A percentile compares a stretch with the other conserved stretches of the same genome.
Conservation (phyloP, 2,797 vertebrate species). For the Myiotriccus ornatus region DNA sequence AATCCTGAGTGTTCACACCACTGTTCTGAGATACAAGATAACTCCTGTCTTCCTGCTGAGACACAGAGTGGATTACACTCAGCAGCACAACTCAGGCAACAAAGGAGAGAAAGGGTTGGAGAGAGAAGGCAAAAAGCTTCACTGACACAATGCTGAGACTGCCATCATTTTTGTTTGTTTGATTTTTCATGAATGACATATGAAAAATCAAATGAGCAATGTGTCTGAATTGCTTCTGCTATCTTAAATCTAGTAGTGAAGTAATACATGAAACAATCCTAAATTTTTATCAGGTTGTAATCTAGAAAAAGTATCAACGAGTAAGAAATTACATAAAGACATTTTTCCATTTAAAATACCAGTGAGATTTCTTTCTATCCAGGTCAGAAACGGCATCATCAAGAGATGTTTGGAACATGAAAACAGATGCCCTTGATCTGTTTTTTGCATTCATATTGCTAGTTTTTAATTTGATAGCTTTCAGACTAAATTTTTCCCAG, state of each 20-base stretch:
- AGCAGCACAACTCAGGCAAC: not conserved
- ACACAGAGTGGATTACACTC: not conserved
- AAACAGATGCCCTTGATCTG: not conserved
- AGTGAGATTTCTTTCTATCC: not conserved
- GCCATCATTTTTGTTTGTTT: not conserved
- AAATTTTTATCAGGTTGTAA: not conserved
- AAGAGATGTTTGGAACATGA: not conserved
- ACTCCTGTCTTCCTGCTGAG: not conserved
- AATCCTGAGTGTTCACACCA: not conserved
- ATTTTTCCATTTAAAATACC: not conserved
- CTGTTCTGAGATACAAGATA: not conserved
- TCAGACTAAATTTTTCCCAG: slow-evolving; percentile 23
- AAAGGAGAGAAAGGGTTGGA: not conserved
- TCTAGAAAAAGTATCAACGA: not conserved
- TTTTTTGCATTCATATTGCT: not conserved
- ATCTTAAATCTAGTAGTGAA: not conserved
- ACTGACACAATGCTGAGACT: accelerated
- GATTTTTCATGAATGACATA: not conserved
- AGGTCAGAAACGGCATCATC: not conserved
- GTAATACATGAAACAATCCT: not conserved
- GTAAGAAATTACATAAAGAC: not conserved
- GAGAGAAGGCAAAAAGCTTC: not conserved
- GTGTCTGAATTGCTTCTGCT: not conserved
- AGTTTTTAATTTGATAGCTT: not conserved
- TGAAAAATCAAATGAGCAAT: not conserved